A percentile compares a stretch with the other conserved stretches of the same genome.
Evolutionary conservation across 2,113 vertebrate species (phyloP).

Genomic region (Anser brachyrhynchus): DNA sequence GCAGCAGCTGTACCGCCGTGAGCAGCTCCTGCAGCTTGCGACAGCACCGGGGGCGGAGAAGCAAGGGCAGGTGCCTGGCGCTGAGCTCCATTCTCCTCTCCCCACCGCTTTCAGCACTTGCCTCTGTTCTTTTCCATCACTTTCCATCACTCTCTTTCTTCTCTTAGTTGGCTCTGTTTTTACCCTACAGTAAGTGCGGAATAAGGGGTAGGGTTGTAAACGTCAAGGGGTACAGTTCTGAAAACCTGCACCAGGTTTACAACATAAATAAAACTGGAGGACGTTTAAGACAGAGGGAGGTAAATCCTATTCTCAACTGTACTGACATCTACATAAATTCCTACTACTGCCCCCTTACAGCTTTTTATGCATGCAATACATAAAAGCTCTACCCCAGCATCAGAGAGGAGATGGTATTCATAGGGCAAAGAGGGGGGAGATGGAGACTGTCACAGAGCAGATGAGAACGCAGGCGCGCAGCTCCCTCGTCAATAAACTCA

Average conservation of each 20-base stretch:
- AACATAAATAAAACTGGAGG: no score
- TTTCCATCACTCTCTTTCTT: no score
- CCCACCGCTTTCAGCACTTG: accelerated
- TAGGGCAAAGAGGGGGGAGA: not conserved
- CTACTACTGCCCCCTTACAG: conserved; percentile 22
- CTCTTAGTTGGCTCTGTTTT: no score
- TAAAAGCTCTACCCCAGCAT: not conserved
- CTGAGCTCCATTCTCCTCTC: accelerated
- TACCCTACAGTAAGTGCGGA: no score
- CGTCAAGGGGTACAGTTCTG: no score
- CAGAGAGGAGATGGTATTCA: not conserved
- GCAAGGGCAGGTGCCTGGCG: no score
- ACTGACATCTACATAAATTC: not conserved
- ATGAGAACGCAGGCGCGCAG: conserved; percentile 49
- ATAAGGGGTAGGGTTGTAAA: no score
- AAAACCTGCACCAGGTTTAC: not conserved
- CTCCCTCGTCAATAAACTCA: not conserved
- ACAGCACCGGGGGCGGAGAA: no score
- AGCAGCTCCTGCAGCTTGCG: no score
- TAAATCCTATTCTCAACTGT: not conserved
- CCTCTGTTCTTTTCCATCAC: no score
- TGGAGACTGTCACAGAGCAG: not conserved
- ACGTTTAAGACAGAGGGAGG: no score
- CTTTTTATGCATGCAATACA: not conserved
- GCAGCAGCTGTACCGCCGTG: no score